A percentile compares a stretch with the other conserved stretches of the same genome.
Evolutionary conservation across 2,113 vertebrate genomes (phyloP).

Genomic region (Eulemur rufifrons): DNA sequence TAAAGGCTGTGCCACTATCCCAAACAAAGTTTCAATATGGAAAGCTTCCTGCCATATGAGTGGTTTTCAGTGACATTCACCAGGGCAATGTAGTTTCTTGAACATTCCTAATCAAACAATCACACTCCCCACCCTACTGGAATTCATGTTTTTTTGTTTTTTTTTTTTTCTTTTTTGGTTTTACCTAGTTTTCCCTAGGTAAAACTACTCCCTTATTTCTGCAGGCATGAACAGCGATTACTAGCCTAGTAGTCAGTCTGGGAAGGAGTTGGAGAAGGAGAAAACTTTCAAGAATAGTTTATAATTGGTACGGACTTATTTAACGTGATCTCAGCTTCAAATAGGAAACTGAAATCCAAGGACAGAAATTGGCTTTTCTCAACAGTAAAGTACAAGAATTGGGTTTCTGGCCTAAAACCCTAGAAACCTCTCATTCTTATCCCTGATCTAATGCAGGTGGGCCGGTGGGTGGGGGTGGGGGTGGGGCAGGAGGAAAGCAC

Average conservation of each 20-base stretch:
- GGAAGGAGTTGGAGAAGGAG: background rate
- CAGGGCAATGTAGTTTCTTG: background rate
- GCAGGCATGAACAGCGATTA: background rate
- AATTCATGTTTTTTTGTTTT: background rate
- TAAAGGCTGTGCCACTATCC: background rate
- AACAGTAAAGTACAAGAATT: background rate
- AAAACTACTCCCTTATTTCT: background rate
- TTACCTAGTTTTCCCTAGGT: background rate
- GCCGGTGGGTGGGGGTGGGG: background rate
- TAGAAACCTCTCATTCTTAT: background rate
- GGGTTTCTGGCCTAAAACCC: conserved; percentile 22
- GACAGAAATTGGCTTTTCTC: background rate
- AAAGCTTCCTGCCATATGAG: background rate
- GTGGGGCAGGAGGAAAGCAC: background rate
- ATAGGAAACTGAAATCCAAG: background rate
- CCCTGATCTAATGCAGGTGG: background rate
- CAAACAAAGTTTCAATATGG: background rate
- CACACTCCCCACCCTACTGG: background rate
- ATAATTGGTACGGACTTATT: background rate
- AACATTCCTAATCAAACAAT: conserved; percentile 7
- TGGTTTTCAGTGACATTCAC: conserved; percentile 12
- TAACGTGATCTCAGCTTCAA: background rate
- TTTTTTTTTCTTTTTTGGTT: background rate
- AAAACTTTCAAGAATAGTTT: background rate
- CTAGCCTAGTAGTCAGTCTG: background rate